Base-by-base conservation (phyloP, 2,888 invertebrate species). In the Eledona agricola region DNA sequence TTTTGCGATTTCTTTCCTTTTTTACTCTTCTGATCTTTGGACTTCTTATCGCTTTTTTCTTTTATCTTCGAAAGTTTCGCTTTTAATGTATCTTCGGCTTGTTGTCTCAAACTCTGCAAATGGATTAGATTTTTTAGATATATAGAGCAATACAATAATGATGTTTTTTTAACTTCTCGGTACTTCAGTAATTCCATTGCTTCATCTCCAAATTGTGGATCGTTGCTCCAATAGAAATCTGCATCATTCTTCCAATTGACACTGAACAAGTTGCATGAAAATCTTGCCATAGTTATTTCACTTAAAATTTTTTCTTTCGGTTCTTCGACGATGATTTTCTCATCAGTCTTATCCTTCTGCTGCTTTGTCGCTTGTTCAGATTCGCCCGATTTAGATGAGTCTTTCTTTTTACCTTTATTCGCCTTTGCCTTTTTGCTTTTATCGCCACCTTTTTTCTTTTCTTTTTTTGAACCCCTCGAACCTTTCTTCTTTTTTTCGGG, bases 171-270 rank as follows among this genome's bases (percentile, higher is more conserved):
- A n/a, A 72, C 74, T 55, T 69, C 65, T 58, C 73, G 58, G 51
- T 68, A 70, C 7, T 72, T 72, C 50, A 69, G 73, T 3, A 82
- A 70, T 31, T 60, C 54, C 7, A 69, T 53, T 5, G 72, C 74
- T 7, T 63, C 58, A 2, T 57, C 42, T 28, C 58, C 59, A 16
- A 66, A 56, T 28, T 63, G 46, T 1, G 65, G 60, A n/a, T 79
- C 72, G 58, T 79, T 77, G 17, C 80, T 80, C 83, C 83, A 84
- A 62, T 80, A 80, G 66, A 80, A 83, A 62, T 83, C 80, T 40
- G 81, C 77, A 1, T 72, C 64, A 29, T 82, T 81, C 46, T 80
- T 82, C 83, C 84, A 83, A 65, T 81, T 80, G 0, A 78, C 75
- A 4, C 59, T 66, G 34, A 66, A 72, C 6, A 83, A 72, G 0